Percentiles rank a stretch among this genome's conserved stretches.
Evolutionary conservation across 2,113 vertebrate species (phyloP).

Genomic region (Saguinus midas): DNA sequence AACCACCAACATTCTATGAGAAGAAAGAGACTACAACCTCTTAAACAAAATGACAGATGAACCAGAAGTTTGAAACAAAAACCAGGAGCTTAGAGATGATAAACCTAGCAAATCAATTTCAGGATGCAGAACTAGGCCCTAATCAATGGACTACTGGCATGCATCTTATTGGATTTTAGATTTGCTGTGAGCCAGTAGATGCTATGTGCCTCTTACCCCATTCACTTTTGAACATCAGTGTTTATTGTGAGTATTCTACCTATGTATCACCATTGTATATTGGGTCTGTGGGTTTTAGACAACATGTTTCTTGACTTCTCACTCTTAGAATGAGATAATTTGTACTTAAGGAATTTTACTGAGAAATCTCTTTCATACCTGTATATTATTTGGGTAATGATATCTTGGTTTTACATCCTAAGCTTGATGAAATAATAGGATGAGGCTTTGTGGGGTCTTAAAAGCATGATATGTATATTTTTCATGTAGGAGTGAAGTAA

Average conservation of each 20-base stretch:
- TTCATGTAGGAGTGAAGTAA: neutral
- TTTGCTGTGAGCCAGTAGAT: neutral
- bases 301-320: neutral
- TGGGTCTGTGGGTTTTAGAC: neutral
- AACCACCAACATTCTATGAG: neutral
- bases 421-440: neutral
- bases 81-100: neutral
- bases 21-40: neutral
- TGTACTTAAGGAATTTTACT: neutral
- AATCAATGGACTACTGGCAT: neutral
- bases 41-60: neutral
- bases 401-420: neutral
- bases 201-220: neutral
- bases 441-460: neutral
- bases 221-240: neutral
- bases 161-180: neutral
- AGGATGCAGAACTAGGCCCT: neutral
- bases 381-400: neutral
- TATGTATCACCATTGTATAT: neutral
- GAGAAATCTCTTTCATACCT: neutral
- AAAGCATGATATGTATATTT: neutral
- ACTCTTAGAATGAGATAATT: neutral
- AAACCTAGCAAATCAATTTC: neutral
- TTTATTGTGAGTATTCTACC: neutral
- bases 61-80: too few relatives aligned